Conservation (phyloP, 2,888 invertebrate genomes). For the Callosobruchus maculatus region DNA sequence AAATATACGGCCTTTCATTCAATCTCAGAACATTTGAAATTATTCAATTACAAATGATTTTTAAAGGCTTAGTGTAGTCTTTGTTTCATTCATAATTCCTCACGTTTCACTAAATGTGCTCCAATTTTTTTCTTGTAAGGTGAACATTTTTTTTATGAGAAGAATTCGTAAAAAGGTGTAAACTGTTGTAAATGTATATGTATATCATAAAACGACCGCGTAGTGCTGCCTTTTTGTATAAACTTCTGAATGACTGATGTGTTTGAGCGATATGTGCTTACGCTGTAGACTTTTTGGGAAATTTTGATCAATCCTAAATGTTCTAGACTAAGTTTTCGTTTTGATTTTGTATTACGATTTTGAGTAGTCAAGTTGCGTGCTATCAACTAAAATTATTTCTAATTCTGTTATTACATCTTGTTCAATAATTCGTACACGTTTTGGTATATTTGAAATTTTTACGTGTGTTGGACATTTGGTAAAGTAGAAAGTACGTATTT, state of each 20-base stretch:
- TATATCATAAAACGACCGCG: constrained; percentile 26
- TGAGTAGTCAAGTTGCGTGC: no score
- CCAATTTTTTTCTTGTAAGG: constrained; percentile 9
- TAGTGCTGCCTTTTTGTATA: constrained; percentile 38
- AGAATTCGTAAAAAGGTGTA: constrained; percentile 8
- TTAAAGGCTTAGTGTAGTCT: no score
- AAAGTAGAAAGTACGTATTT: no score
- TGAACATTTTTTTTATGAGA: constrained; percentile 11
- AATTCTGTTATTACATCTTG: no score
- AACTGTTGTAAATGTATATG: no score
- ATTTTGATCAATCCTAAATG: constrained; percentile 16
- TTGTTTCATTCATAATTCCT: no score
- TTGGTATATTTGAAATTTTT: no score
- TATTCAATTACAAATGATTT: no score
- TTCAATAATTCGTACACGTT: no score
- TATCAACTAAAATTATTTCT: no score
- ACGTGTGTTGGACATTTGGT: no score
- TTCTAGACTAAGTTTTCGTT: background rate
- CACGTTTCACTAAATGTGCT: background rate
- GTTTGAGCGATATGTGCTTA: constrained; percentile 35
- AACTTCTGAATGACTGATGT: constrained; percentile 31
- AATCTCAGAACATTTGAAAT: background rate
- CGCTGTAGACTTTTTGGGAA: constrained; percentile 33
- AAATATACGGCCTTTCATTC: no score
- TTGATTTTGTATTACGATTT: background rate